Base-by-base conservation (phyloP, 1,140 invertebrate species). In the Ceratina japonica region DNA sequence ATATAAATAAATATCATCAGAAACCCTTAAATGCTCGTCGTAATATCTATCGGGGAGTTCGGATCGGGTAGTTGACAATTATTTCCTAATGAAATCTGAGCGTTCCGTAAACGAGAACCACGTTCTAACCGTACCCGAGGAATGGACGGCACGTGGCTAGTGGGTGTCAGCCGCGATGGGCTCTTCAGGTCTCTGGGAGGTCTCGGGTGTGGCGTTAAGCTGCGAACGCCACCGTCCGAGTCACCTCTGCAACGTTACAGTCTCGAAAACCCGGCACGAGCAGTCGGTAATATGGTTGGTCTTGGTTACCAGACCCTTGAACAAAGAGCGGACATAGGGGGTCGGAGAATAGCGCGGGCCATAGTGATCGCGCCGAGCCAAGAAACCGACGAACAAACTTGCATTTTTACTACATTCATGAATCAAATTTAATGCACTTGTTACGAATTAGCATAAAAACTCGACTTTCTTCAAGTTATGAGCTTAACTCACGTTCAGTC, bases 131-230 rank as follows among this genome's bases (percentile, higher is more conserved):
- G 72, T 85, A 88, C 78, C 83, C 74, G 52, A 80, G 74, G 58
- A 79, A 85, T 79, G 64, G 61, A 70, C 75, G 86, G 84, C 88
- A 90, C 89, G 89, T 91, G 87, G 83, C 69, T 70, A 80, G 75
- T 69, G 80, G 58, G 84, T 80, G 82, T 87, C 83, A 82, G 71
- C 65, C 82, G 79, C 78, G 77, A 87, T 87, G 82, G 81, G 80
- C 68, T 70, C 64, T 54, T 81, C 72, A 49, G 51, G 44, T 49
- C 22, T 68, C n/a, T 68, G 87, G 80, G 76, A 82, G 76, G 78
- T 81, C 88, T 89, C 90, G 90, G 90, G 90, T 91, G 91, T 91
- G 91, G 90, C 89, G 74, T 86, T 22, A 85, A 87, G 85, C 85
- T 54, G 64, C 64, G 69, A 86, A 78, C 91, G 91, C 91, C 92